These are phyloP conservation scores for Chaenocephalus aceratus DNA, from an alignment of 2,113 vertebrate genomes.

Conservation along the genomic window DNA sequence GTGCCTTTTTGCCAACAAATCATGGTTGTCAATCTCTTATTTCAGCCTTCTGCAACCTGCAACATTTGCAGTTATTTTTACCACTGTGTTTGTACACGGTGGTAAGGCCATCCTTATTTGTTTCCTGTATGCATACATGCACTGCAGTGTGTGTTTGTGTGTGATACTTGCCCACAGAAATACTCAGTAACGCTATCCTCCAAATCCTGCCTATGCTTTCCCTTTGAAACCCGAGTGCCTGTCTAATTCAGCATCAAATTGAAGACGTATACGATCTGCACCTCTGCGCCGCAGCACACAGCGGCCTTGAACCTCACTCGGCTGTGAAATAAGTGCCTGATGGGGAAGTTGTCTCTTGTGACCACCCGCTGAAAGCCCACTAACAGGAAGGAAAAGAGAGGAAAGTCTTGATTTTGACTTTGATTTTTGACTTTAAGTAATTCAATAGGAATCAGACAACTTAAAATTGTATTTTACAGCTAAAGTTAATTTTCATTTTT, in stretches of 20 bases:
- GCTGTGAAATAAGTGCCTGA: slow-evolving; percentile 17
- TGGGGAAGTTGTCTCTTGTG: slow-evolving; percentile 41
- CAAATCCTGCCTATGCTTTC: slow-evolving; percentile 52
- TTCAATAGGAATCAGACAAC: too few relatives aligned
- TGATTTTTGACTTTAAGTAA: too few relatives aligned
- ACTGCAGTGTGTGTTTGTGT: slow-evolving; percentile 28
- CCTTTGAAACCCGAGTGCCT: slow-evolving; percentile 61
- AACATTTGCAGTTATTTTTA: neutral
- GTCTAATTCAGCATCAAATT: slow-evolving; percentile 69
- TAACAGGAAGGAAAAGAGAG: slow-evolving; percentile 46
- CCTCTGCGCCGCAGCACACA: slow-evolving; percentile 19
- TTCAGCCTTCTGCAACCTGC: neutral
- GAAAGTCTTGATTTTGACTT: slow-evolving; percentile 8
- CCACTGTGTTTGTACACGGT: slow-evolving; percentile 3
- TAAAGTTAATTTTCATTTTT: too few relatives aligned
- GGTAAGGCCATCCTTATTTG: neutral
- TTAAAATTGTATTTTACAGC: too few relatives aligned
- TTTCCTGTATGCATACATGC: neutral
- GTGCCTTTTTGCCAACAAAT: neutral
- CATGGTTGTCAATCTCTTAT: neutral
- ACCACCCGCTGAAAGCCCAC: slow-evolving; percentile 26
- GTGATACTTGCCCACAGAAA: slow-evolving; percentile 21
- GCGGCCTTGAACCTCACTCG: slow-evolving; percentile 2
- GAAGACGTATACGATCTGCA: slow-evolving; percentile 45
- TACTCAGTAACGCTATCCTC: slow-evolving; percentile 30